Conservation (phyloP, 2,797 vertebrate genomes). For the Pseudotriccus pelzelni region DNA sequence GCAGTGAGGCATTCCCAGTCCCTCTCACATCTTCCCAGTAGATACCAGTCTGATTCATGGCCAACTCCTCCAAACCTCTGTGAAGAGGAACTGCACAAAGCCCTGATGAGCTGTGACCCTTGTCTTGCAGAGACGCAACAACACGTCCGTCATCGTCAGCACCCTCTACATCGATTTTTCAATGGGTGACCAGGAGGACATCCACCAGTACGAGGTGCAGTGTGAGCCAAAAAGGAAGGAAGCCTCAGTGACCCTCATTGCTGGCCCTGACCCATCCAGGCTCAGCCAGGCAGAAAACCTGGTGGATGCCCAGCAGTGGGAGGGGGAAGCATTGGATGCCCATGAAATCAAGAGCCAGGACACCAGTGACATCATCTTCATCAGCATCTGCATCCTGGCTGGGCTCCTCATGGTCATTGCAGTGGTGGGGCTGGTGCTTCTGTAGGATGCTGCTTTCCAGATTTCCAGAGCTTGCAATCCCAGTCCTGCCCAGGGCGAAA, state of each 20-base stretch:
- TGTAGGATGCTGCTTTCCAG: constrained; percentile 68
- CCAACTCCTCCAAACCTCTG: background rate
- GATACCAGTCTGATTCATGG: background rate
- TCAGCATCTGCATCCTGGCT: constrained; percentile 94
- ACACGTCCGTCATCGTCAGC: constrained; percentile 90
- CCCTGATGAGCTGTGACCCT: background rate
- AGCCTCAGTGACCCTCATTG: constrained; percentile 86
- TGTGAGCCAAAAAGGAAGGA: constrained; percentile 91
- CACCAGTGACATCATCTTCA: constrained; percentile 93
- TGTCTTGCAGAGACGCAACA: constrained; percentile 86
- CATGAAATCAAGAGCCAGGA: constrained; percentile 75
- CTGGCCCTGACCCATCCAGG: constrained; percentile 78
- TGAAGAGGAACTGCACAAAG: background rate
- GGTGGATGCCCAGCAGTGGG: constrained; percentile 61
- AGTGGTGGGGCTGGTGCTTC: constrained; percentile 90
- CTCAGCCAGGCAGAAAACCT: constrained; percentile 82
- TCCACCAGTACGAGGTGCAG: constrained; percentile 89
- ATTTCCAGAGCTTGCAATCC: background rate
- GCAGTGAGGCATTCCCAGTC: background rate
- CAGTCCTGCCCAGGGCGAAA: background rate
- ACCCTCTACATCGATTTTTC: constrained; percentile 91
- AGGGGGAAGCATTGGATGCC: background rate
- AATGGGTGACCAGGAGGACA: constrained; percentile 74
- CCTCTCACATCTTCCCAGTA: background rate
- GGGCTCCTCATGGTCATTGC: constrained; percentile 96